These are phyloP conservation scores for Isurus oxyrinchus DNA, from an alignment of 2,113 vertebrate species.

Conservation along the genomic window DNA sequence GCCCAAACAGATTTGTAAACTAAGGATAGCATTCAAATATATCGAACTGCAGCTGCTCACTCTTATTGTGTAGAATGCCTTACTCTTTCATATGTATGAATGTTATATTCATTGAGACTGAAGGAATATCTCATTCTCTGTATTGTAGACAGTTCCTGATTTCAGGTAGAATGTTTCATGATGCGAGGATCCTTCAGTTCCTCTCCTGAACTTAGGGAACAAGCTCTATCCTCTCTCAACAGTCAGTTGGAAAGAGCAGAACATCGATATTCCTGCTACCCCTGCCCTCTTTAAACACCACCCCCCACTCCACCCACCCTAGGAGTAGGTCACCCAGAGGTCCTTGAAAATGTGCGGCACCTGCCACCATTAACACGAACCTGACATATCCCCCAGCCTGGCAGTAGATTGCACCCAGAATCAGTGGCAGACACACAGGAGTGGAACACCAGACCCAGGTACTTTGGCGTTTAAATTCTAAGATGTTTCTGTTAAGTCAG, in stretches of 20 bases:
- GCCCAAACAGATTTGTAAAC: neutral
- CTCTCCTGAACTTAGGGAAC: neutral
- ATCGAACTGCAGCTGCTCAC: neutral
- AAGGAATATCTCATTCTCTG: neutral
- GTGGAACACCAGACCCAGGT: neutral
- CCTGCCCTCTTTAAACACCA: too few species aligned
- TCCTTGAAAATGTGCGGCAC: neutral
- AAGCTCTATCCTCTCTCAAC: neutral
- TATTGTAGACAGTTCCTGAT: neutral
- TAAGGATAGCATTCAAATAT: neutral
- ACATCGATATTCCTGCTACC: neutral
- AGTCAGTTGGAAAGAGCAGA: neutral
- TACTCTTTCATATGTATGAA: neutral
- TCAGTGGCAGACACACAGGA: neutral
- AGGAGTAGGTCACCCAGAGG: neutral
- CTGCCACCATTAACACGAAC: neutral
- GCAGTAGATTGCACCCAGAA: neutral
- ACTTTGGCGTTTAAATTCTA: neutral
- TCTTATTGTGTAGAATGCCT: neutral
- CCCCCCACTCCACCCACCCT: too few species aligned
- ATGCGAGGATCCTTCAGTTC: neutral
- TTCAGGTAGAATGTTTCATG: neutral
- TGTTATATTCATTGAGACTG: too few species aligned
- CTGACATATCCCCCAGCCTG: neutral
- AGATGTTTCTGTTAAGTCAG: neutral